Evolutionary conservation across 2,797 vertebrate species (phyloP), one percentile per base, ranked within the genome.

Genomic region (Pipistrellus pygmaeus): DNA sequence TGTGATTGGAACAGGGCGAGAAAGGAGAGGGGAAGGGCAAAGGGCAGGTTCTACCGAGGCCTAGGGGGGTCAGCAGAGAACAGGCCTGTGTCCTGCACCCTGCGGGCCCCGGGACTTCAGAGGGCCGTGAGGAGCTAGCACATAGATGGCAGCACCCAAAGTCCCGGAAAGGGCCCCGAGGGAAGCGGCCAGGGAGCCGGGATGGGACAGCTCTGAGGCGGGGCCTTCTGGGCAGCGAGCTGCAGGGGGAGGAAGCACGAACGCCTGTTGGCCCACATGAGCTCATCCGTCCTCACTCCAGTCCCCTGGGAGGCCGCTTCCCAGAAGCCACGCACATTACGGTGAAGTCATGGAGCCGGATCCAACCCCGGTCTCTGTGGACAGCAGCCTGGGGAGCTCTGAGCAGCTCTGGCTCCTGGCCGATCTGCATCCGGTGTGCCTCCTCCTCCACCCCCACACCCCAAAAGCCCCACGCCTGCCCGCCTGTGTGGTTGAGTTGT

Each of bases 21-120:
- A 1, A 12, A 27, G 5, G 30, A 60, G 21, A 5, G 2, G 23
- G 10, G 13, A 25, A 23, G 6, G 17, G 35, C 30, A 21, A 4
- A 9, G 0, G 27, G 62, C 38, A 41, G 60, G 10, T 17, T 3
- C n/a, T 9, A 5, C 3, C 0, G 38, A 44, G 18, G 27, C 27
- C 7, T 3, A 62, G 12, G 30, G 30, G 20, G 69, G 57, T 71
- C 12, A 6, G 66, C 69, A 25, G 44, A 5, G 53, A 13, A 21
- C 25, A 2, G 51, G 17, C 15, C 7, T 0, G 0, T 0, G 2
- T 23, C 18, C 44, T 25, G 9, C 7, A 8, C 9, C 30, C 71
- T 77, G 8, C 0, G 15, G 4, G 25, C 32, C 20, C 6, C 5
- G 1, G 27, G 44, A 25, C 0, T 0, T 15, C 0, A 0, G 48